Evolutionary conservation across 2,797 vertebrate species (phyloP).

Genomic region (Cheirogaleus major): DNA sequence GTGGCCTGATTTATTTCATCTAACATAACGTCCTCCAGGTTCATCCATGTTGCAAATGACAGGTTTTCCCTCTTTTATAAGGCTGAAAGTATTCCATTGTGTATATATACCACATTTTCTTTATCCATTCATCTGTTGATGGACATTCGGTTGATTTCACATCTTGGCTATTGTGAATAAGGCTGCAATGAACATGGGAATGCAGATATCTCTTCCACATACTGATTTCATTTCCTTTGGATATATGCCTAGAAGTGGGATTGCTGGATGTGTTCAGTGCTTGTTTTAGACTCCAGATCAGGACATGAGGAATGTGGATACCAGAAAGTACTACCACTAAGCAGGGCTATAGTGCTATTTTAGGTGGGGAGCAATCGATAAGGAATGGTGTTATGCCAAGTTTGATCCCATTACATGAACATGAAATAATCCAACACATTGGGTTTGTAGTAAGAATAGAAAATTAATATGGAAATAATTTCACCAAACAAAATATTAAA

Average conservation of each 20-base stretch:
- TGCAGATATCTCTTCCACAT: neutral
- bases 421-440: neutral
- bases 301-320: neutral
- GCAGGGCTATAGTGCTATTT: neutral
- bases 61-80: neutral
- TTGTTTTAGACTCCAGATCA: neutral
- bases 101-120: too few relatives aligned
- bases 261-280: neutral
- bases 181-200: neutral
- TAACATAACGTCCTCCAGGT: neutral
- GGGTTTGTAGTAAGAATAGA: neutral
- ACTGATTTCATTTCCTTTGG: neutral
- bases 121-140: neutral
- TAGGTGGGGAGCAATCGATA: neutral
- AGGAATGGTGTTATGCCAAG: neutral
- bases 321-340: neutral
- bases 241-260: too few relatives aligned
- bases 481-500: neutral
- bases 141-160: neutral
- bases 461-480: neutral
- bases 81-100: neutral
- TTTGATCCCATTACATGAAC: neutral
- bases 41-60: neutral
- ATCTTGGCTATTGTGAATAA: neutral
- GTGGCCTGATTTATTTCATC: neutral